Conservation (phyloP, 2,888 invertebrate genomes). For the Trissolcus brochymenae region DNA sequence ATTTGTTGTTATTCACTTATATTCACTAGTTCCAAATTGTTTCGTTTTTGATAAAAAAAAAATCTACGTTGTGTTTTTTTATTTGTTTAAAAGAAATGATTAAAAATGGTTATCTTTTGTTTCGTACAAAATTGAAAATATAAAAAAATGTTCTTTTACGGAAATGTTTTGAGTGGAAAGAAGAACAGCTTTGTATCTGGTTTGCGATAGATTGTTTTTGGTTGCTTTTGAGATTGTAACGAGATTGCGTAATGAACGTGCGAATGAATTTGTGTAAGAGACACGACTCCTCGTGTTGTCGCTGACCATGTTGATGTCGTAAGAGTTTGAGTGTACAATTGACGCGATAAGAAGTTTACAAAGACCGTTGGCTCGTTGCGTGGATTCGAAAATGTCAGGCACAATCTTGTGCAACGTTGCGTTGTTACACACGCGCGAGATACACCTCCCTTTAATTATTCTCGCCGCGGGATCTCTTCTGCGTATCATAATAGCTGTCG, state of each 20-base stretch:
- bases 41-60: no score
- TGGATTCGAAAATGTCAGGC: conserved; percentile 66
- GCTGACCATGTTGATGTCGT: conserved; percentile 64
- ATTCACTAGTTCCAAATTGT: no score
- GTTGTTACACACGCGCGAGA: conserved; percentile 43
- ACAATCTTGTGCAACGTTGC: conserved; percentile 51
- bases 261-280: conserved; percentile 59
- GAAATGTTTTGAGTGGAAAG: no score
- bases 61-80: no score
- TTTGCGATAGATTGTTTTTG: no score
- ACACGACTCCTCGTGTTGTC: conserved; percentile 52
- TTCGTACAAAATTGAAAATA: no score
- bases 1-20: no score
- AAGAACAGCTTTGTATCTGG: no score
- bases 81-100: no score
- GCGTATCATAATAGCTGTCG: conserved; percentile 30
- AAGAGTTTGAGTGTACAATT: conserved; percentile 60
- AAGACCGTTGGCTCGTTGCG: conserved; percentile 62
- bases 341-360: conserved; percentile 64
- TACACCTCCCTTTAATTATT: conserved; percentile 51
- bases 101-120: no score
- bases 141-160: no score
- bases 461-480: conserved; percentile 17
- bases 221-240: conserved; percentile 44
- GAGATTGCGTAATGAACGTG: conserved; percentile 59